Percentiles rank a stretch among this genome's conserved stretches.
phyloP scores from a whole-genome alignment of 2,797 vertebrate genomes.

The Silurus lanzhouensis region DNA sequence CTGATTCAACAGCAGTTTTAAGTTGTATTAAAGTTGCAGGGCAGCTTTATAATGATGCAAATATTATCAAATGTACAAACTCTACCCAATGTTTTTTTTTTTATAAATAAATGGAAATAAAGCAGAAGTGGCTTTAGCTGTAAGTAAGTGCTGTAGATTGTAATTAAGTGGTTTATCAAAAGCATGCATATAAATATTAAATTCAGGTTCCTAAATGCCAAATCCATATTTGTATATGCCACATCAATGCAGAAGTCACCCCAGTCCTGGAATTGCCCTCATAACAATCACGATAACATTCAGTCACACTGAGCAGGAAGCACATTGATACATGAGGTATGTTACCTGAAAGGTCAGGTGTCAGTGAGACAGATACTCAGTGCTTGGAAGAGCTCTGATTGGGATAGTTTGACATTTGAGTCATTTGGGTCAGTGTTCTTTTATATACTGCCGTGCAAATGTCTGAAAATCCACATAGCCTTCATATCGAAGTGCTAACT shows the following conservation, averaged over 20 bases:
- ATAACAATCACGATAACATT: slow-evolving; percentile 21
- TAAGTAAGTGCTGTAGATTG: neutral
- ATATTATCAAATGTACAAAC: no score
- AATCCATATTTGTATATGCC: slow-evolving; percentile 2
- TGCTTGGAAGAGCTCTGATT: slow-evolving; percentile 1
- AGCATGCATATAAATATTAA: neutral
- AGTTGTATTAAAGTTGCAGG: no score
- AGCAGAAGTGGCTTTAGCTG: no score
- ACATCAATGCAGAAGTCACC: neutral
- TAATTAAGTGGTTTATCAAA: neutral
- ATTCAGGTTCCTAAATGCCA: neutral
- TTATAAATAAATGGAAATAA: no score
- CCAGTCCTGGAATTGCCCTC: neutral
- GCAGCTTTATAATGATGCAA: no score
- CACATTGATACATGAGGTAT: neutral
- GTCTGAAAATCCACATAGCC: neutral
- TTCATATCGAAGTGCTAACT: neutral
- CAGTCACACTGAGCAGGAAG: slow-evolving; percentile 13
- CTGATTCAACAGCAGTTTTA: no score
- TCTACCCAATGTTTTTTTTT: no score
- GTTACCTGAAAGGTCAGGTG: slow-evolving; percentile 6
- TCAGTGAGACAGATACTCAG: neutral
- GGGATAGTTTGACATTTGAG: slow-evolving; percentile 5
- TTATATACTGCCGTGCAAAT: neutral
- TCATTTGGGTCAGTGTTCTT: neutral